A percentile compares a stretch with the other conserved stretches of the same genome.
Conservation (phyloP, 2,113 vertebrate genomes). For the Phrynosoma platyrhinos region DNA sequence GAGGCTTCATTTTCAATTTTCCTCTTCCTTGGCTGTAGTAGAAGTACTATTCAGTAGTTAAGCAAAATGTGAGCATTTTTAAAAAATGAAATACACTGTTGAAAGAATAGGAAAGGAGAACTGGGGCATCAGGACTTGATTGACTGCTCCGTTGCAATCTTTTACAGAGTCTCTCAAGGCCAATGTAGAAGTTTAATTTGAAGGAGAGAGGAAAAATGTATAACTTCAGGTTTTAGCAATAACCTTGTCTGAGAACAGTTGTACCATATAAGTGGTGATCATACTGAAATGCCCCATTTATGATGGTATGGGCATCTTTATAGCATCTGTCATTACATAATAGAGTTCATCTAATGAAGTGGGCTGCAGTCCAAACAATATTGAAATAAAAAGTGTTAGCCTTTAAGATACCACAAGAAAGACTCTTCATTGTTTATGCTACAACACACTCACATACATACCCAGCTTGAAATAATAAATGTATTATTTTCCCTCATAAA, state of each 20-base stretch:
- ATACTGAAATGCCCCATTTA: not conserved
- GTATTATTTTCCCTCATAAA: not conserved
- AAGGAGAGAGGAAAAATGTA: not conserved
- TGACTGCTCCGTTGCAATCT: not conserved
- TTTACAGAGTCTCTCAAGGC: not conserved
- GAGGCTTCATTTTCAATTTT: fast-evolving
- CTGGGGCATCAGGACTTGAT: not conserved
- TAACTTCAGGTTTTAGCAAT: not conserved
- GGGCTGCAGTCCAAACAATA: too few species aligned
- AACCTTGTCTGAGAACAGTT: not conserved
- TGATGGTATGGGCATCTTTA: not conserved
- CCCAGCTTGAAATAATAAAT: not conserved
- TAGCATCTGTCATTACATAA: not conserved
- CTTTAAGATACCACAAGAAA: too few species aligned
- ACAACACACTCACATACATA: not conserved
- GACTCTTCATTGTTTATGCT: not conserved
- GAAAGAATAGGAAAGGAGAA: fast-evolving
- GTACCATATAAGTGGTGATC: not conserved
- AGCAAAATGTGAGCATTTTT: not conserved
- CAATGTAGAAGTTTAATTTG: not conserved
- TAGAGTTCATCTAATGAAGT: not conserved
- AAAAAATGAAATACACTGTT: not conserved
- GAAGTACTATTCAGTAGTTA: not conserved
- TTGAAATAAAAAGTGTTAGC: too few species aligned
- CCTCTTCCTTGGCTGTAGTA: not conserved